Conservation (phyloP, 2,113 vertebrate species). For the Equus przewalskii region DNA sequence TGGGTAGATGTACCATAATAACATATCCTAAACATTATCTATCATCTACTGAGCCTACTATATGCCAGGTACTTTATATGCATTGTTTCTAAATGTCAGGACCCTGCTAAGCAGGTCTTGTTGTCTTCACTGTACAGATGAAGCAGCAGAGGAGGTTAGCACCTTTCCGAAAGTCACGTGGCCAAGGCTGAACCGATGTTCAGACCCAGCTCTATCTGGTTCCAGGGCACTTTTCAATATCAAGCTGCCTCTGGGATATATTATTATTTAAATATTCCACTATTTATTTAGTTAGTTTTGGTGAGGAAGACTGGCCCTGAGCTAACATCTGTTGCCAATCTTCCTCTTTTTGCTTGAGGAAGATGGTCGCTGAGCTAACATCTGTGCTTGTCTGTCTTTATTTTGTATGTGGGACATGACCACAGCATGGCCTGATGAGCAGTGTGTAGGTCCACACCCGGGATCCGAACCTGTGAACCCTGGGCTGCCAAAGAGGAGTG, state of each 20-base stretch:
- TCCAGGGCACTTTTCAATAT: not conserved
- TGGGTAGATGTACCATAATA: not conserved
- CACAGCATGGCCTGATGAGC: no score
- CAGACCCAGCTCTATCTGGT: not conserved
- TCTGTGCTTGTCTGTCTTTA: no score
- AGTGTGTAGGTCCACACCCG: no score
- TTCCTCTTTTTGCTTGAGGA: no score
- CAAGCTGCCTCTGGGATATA: not conserved
- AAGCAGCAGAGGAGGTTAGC: not conserved
- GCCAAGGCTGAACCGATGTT: not conserved
- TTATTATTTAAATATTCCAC: not conserved
- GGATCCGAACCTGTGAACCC: no score
- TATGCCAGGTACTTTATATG: not conserved
- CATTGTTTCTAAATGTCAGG: not conserved
- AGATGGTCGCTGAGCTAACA: no score
- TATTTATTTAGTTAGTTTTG: not conserved
- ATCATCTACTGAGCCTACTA: not conserved
- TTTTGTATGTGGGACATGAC: no score
- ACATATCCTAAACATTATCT: conserved; percentile 17
- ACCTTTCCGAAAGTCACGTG: not conserved
- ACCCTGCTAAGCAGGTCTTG: not conserved
- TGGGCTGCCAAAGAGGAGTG: no score
- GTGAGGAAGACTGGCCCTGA: no score
- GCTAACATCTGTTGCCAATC: no score
- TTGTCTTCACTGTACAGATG: not conserved